These are phyloP conservation scores for Gallirallus australis DNA, from an alignment of 2,797 vertebrate species.

Conservation along the genomic window DNA sequence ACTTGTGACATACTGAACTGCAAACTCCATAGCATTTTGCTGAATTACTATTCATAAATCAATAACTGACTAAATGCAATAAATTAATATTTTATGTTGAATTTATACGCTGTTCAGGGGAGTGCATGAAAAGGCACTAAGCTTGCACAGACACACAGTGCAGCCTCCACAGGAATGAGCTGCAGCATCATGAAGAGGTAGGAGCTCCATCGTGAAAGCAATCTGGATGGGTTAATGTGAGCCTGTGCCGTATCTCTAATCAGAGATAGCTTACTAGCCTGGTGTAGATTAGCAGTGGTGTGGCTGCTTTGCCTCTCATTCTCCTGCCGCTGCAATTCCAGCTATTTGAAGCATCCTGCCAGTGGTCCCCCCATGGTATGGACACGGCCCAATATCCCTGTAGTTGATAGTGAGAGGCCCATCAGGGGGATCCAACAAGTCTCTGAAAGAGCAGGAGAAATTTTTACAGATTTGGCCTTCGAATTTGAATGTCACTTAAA, in stretches of 20 bases:
- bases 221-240: neutral
- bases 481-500: neutral
- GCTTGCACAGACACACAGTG: neutral
- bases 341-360: neutral
- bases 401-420: neutral
- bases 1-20: neutral
- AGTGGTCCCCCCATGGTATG: neutral
- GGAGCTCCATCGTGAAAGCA: neutral
- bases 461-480: neutral
- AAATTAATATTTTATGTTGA: neutral
- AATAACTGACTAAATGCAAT: neutral
- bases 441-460: neutral
- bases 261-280: neutral
- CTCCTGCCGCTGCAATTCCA: neutral
- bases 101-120: neutral
- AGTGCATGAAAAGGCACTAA: neutral
- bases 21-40: neutral
- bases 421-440: rapidly evolving
- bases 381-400: neutral
- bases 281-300: neutral
- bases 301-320: neutral
- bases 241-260: neutral
- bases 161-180: neutral
- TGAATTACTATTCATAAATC: neutral
- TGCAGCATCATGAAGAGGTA: neutral